Evolutionary conservation across 2,888 invertebrate species (phyloP), one percentile per base, ranked within the genome.

Genomic region (Chloromyia formosa): DNA sequence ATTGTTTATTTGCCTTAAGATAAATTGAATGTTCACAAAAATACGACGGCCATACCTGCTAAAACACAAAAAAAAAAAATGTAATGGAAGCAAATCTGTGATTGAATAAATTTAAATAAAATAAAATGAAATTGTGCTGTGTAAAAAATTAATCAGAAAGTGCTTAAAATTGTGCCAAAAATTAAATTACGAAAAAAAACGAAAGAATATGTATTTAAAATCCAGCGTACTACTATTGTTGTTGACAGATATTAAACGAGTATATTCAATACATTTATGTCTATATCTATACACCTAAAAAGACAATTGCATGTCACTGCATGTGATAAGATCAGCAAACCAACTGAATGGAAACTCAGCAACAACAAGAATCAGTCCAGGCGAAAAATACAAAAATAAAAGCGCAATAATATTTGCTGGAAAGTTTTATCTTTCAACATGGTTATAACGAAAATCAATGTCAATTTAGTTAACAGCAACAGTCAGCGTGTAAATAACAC

Each of bases 381-480:
- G 7, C 27, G 3, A 35, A 35, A 35, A 35, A 4, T 35, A 35
- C 27, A 2, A 35, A 35, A 35, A 35, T 35, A 7, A 35, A 35
- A 35, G 27, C 27, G 7, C n/a, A 35, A 35, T 35, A 35, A 35
- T 35, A 35, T n/a, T n/a, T n/a, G n/a, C n/a, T n/a, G n/a, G n/a
- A n/a, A n/a, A 35, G 2, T 35, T 4, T 35, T 35, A 35, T 35
- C 27, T 35, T 35, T 22, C 27, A 79, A 80, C 78, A 84, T 84
- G 84, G 83, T 84, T 71, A 79, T 84, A 73, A 81, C 84, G 75
- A 84, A 82, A 62, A 77, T 84, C 76, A 82, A 80, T 75, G 81
- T 82, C 77, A 82, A 81, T 54, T 78, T 82, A 77, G 82, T 81
- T 75, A 76, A 75, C 56, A 77, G 76, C 61, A 73, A 54, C 66